These are phyloP conservation scores for Corythornis leucogaster DNA, from an alignment of 2,797 vertebrate genomes.

Conservation along the genomic window DNA sequence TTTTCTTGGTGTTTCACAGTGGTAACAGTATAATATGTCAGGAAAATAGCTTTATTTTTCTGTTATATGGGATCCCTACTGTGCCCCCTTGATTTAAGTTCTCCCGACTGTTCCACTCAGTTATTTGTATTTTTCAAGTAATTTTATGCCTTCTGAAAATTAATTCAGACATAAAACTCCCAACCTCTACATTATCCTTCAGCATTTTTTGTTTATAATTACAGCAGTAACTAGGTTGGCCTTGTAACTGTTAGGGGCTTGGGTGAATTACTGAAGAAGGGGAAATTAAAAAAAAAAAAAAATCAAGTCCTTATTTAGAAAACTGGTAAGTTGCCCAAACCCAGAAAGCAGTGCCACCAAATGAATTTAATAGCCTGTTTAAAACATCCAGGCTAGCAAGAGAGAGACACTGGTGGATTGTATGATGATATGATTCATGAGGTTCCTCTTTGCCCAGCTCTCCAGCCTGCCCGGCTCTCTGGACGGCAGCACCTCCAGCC, in stretches of 20 bases:
- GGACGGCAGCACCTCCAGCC: too few species aligned
- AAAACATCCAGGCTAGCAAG: too few species aligned
- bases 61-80: neutral
- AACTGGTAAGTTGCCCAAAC: too few species aligned
- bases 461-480: too few species aligned
- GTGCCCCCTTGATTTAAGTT: neutral
- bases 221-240: neutral
- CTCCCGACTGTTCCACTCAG: neutral
- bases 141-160: neutral
- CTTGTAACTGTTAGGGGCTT: neutral
- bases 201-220: neutral
- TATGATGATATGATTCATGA: too few species aligned
- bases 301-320: neutral
- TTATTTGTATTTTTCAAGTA: neutral
- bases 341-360: too few species aligned
- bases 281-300: neutral
- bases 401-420: too few species aligned
- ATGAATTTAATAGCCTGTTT: too few species aligned
- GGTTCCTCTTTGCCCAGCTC: too few species aligned
- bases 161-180: neutral
- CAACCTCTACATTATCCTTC: neutral
- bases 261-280: neutral
- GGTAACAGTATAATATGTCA: neutral
- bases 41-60: neutral
- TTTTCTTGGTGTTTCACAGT: neutral